A percentile compares a stretch with the other conserved stretches of the same genome.
Conservation (phyloP, 2,888 invertebrate species). For the Athrips mouffetella region DNA sequence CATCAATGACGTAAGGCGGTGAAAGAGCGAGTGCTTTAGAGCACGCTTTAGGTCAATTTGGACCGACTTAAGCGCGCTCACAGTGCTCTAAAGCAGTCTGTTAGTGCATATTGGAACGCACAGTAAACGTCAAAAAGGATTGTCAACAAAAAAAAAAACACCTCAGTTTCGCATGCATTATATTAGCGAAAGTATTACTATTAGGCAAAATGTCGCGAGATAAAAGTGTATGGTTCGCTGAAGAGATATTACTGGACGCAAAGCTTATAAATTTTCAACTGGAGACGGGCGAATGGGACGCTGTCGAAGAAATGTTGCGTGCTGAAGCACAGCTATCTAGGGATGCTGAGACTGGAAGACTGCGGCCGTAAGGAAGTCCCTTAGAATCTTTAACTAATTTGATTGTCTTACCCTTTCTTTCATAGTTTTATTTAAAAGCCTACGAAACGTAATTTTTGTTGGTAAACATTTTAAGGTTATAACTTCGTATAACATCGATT, state of each 20-base stretch:
- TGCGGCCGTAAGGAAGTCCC: conserved; percentile 60
- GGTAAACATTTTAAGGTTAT: conserved; percentile 1
- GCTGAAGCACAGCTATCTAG: conserved; percentile 72
- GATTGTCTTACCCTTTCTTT: no score
- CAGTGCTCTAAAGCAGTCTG: no score
- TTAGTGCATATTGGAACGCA: no score
- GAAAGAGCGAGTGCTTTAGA: no score
- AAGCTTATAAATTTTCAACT: conserved; percentile 72
- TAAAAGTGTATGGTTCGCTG: conserved; percentile 76
- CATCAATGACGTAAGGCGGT: no score
- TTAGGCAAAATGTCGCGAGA: conserved; percentile 64
- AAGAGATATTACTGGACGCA: conserved; percentile 72
- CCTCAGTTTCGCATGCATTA: neutral
- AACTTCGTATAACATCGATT: neutral
- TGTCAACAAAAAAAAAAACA: conserved; percentile 15
- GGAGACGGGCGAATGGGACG: conserved; percentile 74
- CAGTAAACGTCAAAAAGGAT: no score
- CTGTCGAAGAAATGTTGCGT: conserved; percentile 73
- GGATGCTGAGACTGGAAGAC: conserved; percentile 69
- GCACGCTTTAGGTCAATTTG: no score
- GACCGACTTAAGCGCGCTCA: no score
- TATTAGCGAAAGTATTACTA: conserved; percentile 18
- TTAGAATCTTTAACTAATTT: neutral
- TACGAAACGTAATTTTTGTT: no score
- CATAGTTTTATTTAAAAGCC: no score